Conservation (phyloP, 2,113 vertebrate genomes). For the Sterna hirundo region DNA sequence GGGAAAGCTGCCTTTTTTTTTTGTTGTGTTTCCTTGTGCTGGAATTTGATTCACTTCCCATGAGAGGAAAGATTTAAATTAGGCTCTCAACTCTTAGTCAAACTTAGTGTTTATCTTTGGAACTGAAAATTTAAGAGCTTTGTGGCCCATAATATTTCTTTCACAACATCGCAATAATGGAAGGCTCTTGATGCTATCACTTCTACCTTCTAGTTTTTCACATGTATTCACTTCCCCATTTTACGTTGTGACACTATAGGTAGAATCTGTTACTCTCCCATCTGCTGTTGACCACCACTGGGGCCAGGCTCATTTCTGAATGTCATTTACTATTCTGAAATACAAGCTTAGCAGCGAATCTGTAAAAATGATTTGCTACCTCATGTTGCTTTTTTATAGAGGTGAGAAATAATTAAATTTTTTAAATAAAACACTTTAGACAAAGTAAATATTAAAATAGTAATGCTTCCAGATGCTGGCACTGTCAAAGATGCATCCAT, state of each 20-base stretch:
- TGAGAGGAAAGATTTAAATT: not conserved
- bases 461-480: constrained; percentile 26
- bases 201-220: not conserved
- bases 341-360: not conserved
- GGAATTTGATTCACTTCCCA: not conserved
- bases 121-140: not conserved
- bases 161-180: not conserved
- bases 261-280: constrained; percentile 35
- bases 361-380: constrained; percentile 28
- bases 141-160: not conserved
- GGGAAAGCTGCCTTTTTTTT: not conserved
- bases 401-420: constrained; percentile 2
- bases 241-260: not conserved
- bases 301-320: not conserved
- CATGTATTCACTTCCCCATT: not conserved
- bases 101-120: not conserved
- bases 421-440: not conserved
- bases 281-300: constrained; percentile 31
- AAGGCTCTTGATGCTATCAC: not conserved
- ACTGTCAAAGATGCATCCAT: not conserved
- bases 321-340: constrained; percentile 35
- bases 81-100: not conserved
- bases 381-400: not conserved
- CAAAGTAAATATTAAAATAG: constrained; percentile 38
- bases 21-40: not conserved